A percentile compares a stretch with the other conserved stretches of the same genome.
These are phyloP conservation scores for Premnoplex brunnescens DNA, from an alignment of 2,797 vertebrate species.

Conservation along the genomic window DNA sequence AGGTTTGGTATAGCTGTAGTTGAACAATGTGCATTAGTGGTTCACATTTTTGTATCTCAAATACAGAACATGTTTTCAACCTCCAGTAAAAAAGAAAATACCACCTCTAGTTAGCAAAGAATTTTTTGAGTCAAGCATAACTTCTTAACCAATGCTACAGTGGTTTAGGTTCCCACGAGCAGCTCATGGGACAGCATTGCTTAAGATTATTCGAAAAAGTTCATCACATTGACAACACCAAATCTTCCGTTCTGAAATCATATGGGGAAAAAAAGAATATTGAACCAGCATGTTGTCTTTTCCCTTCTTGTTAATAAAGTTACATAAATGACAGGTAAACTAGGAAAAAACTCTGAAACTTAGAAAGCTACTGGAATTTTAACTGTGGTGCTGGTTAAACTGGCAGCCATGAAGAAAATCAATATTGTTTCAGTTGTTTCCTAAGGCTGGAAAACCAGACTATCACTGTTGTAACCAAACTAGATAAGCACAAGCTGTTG, in stretches of 20 bases:
- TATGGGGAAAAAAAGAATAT: neutral
- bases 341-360: accelerated
- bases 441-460: neutral
- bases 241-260: neutral
- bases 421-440: constrained; percentile 20
- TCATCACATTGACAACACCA: neutral
- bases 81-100: neutral
- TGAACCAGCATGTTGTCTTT: neutral
- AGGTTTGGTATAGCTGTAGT: neutral
- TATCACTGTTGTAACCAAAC: neutral
- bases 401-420: neutral
- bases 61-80: neutral
- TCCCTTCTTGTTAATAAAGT: neutral
- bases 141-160: neutral
- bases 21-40: neutral
- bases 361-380: neutral
- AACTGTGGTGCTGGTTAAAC: neutral
- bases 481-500: constrained; percentile 12
- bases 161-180: neutral
- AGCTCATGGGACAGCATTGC: neutral
- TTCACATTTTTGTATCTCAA: neutral
- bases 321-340: neutral
- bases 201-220: neutral
- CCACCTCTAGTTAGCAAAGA: neutral
- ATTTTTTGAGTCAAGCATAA: neutral